These are phyloP conservation scores for Campylomormyrus numenius DNA, from an alignment of 2,113 vertebrate species.

Conservation along the genomic window DNA sequence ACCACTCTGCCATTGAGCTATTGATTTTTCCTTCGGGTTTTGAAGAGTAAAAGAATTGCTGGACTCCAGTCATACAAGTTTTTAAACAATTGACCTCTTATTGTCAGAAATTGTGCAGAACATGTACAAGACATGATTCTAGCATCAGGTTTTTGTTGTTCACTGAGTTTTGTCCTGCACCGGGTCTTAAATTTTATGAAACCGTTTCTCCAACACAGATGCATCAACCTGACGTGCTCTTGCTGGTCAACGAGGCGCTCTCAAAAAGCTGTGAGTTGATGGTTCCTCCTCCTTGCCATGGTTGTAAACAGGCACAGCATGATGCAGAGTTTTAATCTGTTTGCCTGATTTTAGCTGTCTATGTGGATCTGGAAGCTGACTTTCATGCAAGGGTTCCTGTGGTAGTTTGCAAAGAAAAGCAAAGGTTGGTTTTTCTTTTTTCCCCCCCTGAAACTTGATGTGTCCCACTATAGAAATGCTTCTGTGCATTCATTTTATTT, in stretches of 20 bases:
- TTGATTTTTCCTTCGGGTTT: not conserved
- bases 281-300: not conserved
- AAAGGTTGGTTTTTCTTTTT: conserved; percentile 60
- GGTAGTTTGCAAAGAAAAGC: conserved; percentile 84
- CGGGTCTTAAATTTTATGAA: not conserved
- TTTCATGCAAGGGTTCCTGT: conserved; percentile 87
- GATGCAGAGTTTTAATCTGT: conserved; percentile 9
- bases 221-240: conserved; percentile 87
- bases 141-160: not conserved
- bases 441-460: not conserved
- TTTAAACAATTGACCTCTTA: not conserved
- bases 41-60: not conserved
- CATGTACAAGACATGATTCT: not conserved
- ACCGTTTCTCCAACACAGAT: conserved; percentile 69
- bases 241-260: conserved; percentile 82
- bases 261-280: conserved; percentile 73
- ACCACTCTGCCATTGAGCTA: not conserved
- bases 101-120: not conserved
- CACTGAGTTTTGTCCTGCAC: not conserved
- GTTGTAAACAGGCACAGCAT: not conserved
- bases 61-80: not conserved
- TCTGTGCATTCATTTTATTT: not conserved
- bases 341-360: conserved; percentile 61
- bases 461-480: not conserved
- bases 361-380: conserved; percentile 78